Evolutionary conservation across 2,888 invertebrate species (phyloP), one percentile per base, ranked within the genome.

Genomic region (Tigriopus californicus): DNA sequence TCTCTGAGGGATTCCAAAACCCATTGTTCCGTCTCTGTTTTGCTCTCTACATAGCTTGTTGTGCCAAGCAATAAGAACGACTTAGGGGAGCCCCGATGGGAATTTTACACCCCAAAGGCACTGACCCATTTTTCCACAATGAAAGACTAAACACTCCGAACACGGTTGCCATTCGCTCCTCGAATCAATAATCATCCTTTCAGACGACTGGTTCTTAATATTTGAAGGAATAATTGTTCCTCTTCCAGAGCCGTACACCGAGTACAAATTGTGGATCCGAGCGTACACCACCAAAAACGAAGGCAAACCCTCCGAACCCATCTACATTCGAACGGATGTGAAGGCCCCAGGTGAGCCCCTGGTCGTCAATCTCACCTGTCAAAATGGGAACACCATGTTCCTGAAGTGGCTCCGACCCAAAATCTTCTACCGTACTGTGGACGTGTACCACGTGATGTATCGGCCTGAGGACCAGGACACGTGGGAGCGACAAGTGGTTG

Each of bases 251-350:
- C 83, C 90, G 33, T 82, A 80, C 69, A 85, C 85, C 4, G 81
- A 85, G 58, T 89, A 90, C 73, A 83, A 83, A 71, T 81, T 90
- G 65, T 85, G 82, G 80, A 82, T 90, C 51, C 83, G 84, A 66
- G 88, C 88, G 24, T 86, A 79, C 69, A 87, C 85, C 11, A 74
- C 75, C 67, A 80, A 79, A 66, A 76, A 81, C 69, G 81, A 87
- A 68, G 86, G 89, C 10, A 80, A 82, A 57, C 75, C 79, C 55
- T 87, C 88, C 12, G 81, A 82, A 63, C 76, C 80, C 10, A 76
- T 86, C 52, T 76, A 78, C 63, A 81, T 83, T 62, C 77, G 79
- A 64, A 89, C 89, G 5, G 90, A 90, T 72, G 85, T 91, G 59
- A 76, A 76, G 67, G 87, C 85, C 20, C 90, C 92, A 6, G 82